These are phyloP conservation scores for Garrulus glandarius DNA, from an alignment of 2,797 vertebrate species.

Conservation along the genomic window DNA sequence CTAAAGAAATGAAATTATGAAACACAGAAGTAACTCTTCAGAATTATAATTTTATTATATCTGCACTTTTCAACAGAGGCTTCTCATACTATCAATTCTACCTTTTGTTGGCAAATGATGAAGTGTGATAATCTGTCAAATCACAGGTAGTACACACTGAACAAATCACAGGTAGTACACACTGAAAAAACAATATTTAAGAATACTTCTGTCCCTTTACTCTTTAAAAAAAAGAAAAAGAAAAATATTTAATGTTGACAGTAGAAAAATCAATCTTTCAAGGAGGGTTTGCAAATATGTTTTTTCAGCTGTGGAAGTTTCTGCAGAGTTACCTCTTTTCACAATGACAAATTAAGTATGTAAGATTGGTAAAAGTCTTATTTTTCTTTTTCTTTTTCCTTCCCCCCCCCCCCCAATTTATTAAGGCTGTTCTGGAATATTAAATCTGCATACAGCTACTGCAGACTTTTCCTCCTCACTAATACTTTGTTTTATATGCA, in stretches of 20 bases:
- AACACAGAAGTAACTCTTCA: neutral
- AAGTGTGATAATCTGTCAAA: neutral
- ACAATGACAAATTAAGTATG: neutral
- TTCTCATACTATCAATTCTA: neutral
- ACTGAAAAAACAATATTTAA: neutral
- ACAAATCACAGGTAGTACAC: neutral
- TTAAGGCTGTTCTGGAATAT: neutral
- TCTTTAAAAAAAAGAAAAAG: neutral
- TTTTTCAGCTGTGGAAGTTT: neutral
- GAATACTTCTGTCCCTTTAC: neutral
- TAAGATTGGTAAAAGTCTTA: neutral
- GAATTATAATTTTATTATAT: neutral
- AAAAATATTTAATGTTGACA: neutral
- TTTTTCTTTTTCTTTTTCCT: neutral
- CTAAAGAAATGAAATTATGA: neutral
- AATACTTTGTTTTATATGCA: neutral
- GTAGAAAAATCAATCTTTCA: neutral
- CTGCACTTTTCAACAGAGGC: neutral
- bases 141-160: neutral
- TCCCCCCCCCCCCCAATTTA: fast-evolving
- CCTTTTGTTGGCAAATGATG: neutral
- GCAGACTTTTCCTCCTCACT: neutral
- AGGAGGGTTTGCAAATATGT: neutral
- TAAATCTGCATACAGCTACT: neutral
- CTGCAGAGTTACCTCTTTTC: neutral